Percentiles rank a stretch among this genome's conserved stretches.
phyloP scores from a whole-genome alignment of 2,797 vertebrate genomes.

The Myotis myotis region DNA sequence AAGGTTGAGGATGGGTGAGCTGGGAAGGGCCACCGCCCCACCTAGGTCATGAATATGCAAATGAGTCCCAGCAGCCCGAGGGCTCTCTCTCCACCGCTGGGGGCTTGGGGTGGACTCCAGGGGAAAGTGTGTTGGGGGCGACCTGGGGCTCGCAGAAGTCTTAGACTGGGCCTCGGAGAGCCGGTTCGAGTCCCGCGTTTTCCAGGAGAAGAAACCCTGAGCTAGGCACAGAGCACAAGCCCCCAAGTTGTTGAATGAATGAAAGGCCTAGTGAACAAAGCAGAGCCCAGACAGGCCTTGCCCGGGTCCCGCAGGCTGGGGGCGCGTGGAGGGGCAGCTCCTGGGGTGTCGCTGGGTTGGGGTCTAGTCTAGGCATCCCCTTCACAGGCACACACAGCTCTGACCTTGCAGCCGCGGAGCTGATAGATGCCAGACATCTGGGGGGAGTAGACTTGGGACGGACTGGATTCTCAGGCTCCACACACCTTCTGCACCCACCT shows the following conservation, averaged over 20 bases:
- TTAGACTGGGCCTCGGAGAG: neutral
- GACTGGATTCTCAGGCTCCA: neutral
- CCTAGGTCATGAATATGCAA: constrained; percentile 50
- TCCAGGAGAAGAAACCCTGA: neutral
- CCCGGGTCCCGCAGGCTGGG: too few species aligned
- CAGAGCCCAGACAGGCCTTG: neutral
- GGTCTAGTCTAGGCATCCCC: neutral
- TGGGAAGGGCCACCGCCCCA: neutral
- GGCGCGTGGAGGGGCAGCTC: neutral
- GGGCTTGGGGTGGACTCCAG: accelerated
- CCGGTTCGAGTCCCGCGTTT: neutral
- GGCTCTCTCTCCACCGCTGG: neutral
- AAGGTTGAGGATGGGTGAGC: neutral
- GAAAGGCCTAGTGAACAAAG: neutral
- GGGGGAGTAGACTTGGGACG: too few species aligned
- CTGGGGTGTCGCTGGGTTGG: neutral
- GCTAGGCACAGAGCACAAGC: neutral
- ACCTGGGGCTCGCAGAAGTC: neutral
- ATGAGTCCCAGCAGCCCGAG: accelerated
- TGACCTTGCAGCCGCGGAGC: neutral
- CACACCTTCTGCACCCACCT: neutral
- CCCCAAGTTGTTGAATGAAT: neutral
- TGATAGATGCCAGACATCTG: neutral
- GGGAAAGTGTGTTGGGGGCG: accelerated
- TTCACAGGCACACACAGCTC: neutral